These are phyloP conservation scores for Ciconia stormi DNA, from an alignment of 2,113 vertebrate genomes.

Conservation along the genomic window DNA sequence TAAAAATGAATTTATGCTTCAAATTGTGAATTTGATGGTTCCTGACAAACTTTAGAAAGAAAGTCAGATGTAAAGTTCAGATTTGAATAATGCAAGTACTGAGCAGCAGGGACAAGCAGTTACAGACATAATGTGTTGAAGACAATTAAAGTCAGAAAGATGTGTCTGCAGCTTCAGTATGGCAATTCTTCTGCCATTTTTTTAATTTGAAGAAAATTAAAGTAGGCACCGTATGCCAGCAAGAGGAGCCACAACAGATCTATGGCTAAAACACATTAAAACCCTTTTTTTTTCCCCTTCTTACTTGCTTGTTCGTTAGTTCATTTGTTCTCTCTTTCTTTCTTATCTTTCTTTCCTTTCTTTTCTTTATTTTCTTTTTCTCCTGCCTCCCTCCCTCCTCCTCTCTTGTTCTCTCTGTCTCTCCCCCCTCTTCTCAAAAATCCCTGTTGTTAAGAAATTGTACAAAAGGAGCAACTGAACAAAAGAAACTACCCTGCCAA, in stretches of 20 bases:
- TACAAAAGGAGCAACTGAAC: not conserved
- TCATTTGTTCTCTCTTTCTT: accelerated
- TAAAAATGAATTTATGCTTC: not conserved
- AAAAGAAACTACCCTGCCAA: not conserved
- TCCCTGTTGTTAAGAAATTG: not conserved
- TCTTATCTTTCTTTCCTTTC: accelerated
- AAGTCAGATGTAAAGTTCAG: not conserved
- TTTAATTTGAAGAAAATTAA: slow-evolving; percentile 19
- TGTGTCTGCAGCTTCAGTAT: not conserved
- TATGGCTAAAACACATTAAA: not conserved
- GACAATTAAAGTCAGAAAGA: not conserved
- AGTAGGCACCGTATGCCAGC: not conserved
- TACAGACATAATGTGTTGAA: not conserved
- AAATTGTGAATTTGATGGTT: not conserved
- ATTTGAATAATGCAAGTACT: slow-evolving; percentile 8
- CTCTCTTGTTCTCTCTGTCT: not conserved
- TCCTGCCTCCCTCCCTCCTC: not conserved
- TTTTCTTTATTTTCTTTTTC: not conserved
- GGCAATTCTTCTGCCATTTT: not conserved
- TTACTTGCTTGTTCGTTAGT: not conserved
- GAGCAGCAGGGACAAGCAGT: not conserved
- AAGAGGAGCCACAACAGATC: not conserved
- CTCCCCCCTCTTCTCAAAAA: not conserved
- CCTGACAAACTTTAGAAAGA: not conserved
- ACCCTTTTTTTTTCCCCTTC: not conserved